These are phyloP conservation scores for Botia almorhae DNA, from an alignment of 2,797 vertebrate species.

Conservation along the genomic window DNA sequence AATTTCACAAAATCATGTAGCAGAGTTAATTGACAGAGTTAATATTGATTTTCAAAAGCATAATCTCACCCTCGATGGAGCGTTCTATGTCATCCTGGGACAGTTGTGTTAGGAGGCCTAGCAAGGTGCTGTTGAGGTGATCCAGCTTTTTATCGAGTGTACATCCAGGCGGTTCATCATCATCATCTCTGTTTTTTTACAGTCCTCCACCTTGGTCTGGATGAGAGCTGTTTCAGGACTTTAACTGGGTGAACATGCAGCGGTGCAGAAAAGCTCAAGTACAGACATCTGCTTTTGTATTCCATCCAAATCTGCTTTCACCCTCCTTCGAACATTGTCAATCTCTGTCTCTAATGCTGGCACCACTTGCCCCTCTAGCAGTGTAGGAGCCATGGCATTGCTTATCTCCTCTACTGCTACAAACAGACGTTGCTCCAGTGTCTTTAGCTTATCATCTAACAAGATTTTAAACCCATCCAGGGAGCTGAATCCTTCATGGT, in stretches of 20 bases:
- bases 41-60: conserved; percentile 94
- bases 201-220: conserved; percentile 62
- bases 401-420: conserved; percentile 85
- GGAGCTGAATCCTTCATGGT: conserved; percentile 62
- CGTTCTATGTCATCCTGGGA: conserved; percentile 79
- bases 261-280: conserved; percentile 89
- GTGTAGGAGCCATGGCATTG: conserved; percentile 75
- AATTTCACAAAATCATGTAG: conserved; percentile 89
- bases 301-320: conserved; percentile 80
- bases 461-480: conserved; percentile 83
- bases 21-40: conserved; percentile 91
- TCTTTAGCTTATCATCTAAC: conserved; percentile 90
- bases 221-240: conserved; percentile 74
- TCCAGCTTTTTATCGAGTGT: conserved; percentile 80
- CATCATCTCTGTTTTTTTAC: conserved; percentile 76
- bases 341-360: conserved; percentile 87
- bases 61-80: conserved; percentile 91
- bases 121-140: conserved; percentile 85
- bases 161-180: conserved; percentile 81
- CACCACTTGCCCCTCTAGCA: conserved; percentile 83
- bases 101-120: conserved; percentile 82
- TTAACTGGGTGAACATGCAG: conserved; percentile 78
- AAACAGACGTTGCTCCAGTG: conserved; percentile 87
- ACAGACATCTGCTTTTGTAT: conserved; percentile 85
- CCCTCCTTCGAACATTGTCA: conserved; percentile 77